Evolutionary conservation across 1,140 invertebrate genomes (phyloP).

Genomic region (Ditylenchus dipsaci): DNA sequence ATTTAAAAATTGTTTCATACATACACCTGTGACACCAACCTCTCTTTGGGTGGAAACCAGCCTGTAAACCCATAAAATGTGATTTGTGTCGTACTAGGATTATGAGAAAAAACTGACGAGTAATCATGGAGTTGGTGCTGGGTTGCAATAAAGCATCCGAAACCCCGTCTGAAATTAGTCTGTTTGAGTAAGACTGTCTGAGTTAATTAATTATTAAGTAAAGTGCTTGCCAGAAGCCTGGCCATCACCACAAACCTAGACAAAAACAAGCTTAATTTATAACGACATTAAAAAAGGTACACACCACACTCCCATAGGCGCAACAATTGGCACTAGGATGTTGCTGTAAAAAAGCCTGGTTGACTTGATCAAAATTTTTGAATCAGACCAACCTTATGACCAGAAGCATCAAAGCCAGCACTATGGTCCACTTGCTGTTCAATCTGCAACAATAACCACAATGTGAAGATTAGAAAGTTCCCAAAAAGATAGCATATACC

Average conservation of each 20-base stretch:
- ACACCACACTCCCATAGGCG: constrained; percentile 29
- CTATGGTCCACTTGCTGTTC: constrained; percentile 55
- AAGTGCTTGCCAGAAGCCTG: background rate
- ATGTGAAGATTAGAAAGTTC: no score
- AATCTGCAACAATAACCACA: constrained; percentile 6
- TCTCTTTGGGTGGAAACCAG: constrained; percentile 57
- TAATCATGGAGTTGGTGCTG: constrained; percentile 51
- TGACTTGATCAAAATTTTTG: constrained; percentile 6
- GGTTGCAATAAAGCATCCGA: constrained; percentile 54
- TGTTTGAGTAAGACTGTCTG: background rate
- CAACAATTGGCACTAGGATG: constrained; percentile 47
- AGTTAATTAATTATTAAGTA: background rate
- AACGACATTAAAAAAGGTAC: background rate
- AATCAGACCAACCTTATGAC: constrained; percentile 45
- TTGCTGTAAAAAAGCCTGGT: constrained; percentile 40
- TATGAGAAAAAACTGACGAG: constrained; percentile 13
- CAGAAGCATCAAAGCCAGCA: constrained; percentile 40
- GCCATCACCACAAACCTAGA: background rate
- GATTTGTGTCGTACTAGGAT: no score
- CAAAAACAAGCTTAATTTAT: no score
- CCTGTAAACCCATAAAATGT: no score
- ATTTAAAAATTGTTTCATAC: no score
- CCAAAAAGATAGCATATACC: no score
- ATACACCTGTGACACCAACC: no score
- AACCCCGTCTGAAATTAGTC: constrained; percentile 42